Evolutionary conservation across 2,113 vertebrate genomes (phyloP).

Genomic region (Microtus richardsoni): DNA sequence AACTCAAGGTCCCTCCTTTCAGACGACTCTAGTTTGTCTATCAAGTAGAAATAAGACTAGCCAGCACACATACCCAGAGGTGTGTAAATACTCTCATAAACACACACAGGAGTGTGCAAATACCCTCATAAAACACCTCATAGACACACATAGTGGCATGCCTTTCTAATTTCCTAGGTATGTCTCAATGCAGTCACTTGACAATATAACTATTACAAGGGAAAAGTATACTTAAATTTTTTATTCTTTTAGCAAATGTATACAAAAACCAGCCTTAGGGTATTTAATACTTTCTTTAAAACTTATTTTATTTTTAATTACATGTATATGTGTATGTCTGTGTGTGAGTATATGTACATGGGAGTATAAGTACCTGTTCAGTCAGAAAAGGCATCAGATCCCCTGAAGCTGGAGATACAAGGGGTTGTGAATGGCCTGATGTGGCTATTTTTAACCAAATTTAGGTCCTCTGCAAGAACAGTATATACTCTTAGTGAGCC

Average conservation of each 20-base stretch:
- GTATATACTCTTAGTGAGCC: neutral
- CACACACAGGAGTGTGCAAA: neutral
- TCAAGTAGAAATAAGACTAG: neutral
- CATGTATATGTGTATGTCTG: neutral
- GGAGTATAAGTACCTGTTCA: neutral
- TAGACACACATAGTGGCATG: neutral
- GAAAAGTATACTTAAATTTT: neutral
- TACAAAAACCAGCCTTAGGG: neutral
- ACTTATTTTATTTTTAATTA: neutral
- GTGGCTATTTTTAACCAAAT: neutral
- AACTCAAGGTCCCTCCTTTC: neutral
- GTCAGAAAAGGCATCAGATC: neutral
- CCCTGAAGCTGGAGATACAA: neutral
- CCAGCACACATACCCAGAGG: neutral
- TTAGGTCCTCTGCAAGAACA: neutral
- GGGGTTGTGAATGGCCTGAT: neutral
- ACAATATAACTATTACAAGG: neutral
- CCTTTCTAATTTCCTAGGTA: neutral
- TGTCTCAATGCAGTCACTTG: neutral
- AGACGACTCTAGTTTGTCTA: neutral
- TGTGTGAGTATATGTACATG: neutral
- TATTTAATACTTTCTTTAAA: neutral
- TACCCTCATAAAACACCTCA: neutral
- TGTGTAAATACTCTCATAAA: neutral
- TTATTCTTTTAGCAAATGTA: slow-evolving; percentile 14